These are phyloP conservation scores for Pissodes strobi DNA, from an alignment of 1,140 invertebrate species.

Conservation along the genomic window DNA sequence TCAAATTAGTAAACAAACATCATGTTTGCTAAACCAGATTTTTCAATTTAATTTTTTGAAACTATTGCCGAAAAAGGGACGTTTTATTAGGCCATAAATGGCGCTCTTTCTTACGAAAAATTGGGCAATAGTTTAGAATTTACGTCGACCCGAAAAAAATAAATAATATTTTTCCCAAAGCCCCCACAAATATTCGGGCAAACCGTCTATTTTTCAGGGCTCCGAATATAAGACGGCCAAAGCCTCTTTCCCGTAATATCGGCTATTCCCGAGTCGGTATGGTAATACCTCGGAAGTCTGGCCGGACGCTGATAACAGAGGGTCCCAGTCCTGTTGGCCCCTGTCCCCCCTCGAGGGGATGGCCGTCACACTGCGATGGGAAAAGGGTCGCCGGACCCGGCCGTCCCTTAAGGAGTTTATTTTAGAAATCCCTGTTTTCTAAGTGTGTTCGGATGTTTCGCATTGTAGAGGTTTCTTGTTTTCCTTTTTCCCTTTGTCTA, in stretches of 20 bases:
- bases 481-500: conserved; percentile 16
- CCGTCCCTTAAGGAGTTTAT: conserved; percentile 32
- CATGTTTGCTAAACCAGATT: too few relatives aligned
- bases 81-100: too few relatives aligned
- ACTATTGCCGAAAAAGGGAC: too few relatives aligned
- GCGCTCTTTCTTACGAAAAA: background rate
- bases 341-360: conserved; percentile 22
- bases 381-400: conserved; percentile 35
- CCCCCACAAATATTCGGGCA: conserved; percentile 27
- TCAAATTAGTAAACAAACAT: too few relatives aligned
- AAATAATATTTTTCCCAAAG: conserved; percentile 25
- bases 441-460: conserved; percentile 35
- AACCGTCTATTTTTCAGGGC: conserved; percentile 26
- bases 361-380: conserved; percentile 16
- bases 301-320: conserved; percentile 56
- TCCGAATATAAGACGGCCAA: conserved; percentile 34
- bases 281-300: conserved; percentile 54
- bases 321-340: conserved; percentile 41
- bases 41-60: too few relatives aligned
- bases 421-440: conserved; percentile 35
- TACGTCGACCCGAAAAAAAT: background rate
- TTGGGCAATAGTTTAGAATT: conserved; percentile 14
- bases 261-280: conserved; percentile 54
- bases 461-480: conserved; percentile 27
- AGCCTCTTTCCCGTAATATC: conserved; percentile 44